phyloP scores from a whole-genome alignment of 2,888 invertebrate genomes.

The Lepidocyrtinus sp. region DNA sequence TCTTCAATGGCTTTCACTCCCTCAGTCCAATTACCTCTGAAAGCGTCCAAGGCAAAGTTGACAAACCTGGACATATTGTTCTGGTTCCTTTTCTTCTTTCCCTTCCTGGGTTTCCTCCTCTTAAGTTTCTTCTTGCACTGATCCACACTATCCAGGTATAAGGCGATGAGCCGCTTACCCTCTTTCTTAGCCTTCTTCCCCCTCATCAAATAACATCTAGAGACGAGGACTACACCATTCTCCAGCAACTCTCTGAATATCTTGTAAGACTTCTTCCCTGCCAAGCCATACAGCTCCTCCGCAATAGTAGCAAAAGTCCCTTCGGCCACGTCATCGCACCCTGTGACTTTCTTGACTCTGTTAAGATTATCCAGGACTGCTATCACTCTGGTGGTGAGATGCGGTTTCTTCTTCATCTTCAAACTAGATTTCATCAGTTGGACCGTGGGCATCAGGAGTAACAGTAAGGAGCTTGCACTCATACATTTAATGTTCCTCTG shows the following conservation, averaged over 20 bases:
- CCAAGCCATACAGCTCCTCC: conserved; percentile 31
- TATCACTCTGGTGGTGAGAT: conserved; percentile 31
- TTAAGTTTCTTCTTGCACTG: conserved; percentile 4
- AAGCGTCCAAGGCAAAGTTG: conserved; percentile 22
- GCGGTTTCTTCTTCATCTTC: conserved; percentile 20
- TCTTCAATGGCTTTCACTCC: conserved; percentile 30
- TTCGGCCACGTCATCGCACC: conserved; percentile 26
- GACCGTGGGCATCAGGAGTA: conserved; percentile 59
- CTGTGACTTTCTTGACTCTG: conserved; percentile 40
- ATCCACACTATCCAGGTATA: conserved; percentile 31
- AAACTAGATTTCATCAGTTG: conserved; percentile 27
- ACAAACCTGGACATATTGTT: conserved; percentile 28
- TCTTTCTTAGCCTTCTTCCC: conserved; percentile 28
- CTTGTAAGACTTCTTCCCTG: conserved; percentile 22
- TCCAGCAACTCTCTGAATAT: conserved; percentile 42
- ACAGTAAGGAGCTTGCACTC: conserved; percentile 44
- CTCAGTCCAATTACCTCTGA: conserved; percentile 31
- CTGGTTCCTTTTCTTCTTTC: not conserved
- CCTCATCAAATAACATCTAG: conserved; percentile 41
- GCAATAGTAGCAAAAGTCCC: conserved; percentile 40
- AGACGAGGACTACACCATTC: conserved; percentile 25
- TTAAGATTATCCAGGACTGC: conserved; percentile 42
- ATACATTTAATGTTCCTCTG: conserved; percentile 45
- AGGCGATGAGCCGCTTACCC: conserved; percentile 3
- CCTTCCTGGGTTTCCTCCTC: conserved; percentile 30